Evolutionary conservation across 2,113 vertebrate species (phyloP), one percentile per base, ranked within the genome.

Genomic region (Aspiorhynchus laticeps): DNA sequence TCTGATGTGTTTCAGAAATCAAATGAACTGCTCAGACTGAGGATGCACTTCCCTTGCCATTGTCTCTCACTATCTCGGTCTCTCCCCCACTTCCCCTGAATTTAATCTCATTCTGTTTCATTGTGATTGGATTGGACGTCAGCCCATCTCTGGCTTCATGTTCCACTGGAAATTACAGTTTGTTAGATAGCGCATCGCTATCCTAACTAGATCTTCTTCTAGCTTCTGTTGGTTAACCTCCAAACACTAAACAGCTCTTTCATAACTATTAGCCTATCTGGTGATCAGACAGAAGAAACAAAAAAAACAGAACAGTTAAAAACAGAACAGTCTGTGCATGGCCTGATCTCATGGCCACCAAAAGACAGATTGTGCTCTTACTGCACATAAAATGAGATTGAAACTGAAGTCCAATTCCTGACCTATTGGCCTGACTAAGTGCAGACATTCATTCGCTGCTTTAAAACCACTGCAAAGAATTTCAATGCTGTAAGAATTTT

Each of bases 1-100:
- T 8, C 17, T 28, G 24, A 17, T 19, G 33, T n/a, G 63, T 36
- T 78, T 24, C 26, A 67, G 59, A 56, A 87, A 65, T 61, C 26
- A 17, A 75, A 63, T 75, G 24, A 86, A 74, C 48, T 61, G 67
- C 46, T 71, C 24, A 83, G 61, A 83, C 31, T 11, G 21, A 28
- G 41, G 81, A 87, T 80, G 51, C 61, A 56, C 74, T 80, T 74
- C 59, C 51, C 75, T 56, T 76, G n/a, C 17, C 26, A 73, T 33
- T 86, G 53, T 56, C 38, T 61, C 56, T 76, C 71, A 80, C 11
- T 79, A 51, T 65, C 48, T 69, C 24, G 41, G 24, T 73, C 31
- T 76, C 51, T 48, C 71, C 48, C 41, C 33, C 24, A 24, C n/a
- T 63, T 65, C 65, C 36, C 26, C 26, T 83, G 33, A 83, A 82